A percentile compares a stretch with the other conserved stretches of the same genome.
These are phyloP conservation scores for Trachymyrmex septentrionalis DNA, from an alignment of 1,140 invertebrate genomes.

Conservation along the genomic window DNA sequence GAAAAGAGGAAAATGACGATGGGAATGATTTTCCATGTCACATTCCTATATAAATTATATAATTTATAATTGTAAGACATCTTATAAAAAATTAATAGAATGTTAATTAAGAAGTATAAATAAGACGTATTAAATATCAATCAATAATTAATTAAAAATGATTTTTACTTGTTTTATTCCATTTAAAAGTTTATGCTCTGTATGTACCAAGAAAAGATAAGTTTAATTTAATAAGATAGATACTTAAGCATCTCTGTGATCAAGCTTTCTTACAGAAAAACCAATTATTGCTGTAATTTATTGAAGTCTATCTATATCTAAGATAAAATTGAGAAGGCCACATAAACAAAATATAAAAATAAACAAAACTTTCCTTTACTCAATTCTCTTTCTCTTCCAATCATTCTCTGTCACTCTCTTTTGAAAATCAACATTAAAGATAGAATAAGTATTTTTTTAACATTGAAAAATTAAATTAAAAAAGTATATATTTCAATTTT, in stretches of 20 bases:
- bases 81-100: not conserved
- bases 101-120: not conserved
- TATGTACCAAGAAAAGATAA: not conserved
- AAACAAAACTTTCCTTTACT: not conserved
- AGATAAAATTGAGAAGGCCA: not conserved
- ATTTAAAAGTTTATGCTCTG: not conserved
- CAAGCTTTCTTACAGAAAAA: not conserved
- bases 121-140: not conserved
- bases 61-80: constrained; percentile 1
- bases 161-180: not conserved
- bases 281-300: not conserved
- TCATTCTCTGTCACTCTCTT: not conserved
- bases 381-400: not conserved
- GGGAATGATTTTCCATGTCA: not conserved
- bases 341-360: constrained; percentile 12
- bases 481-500: constrained; percentile 10
- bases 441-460: too few species aligned
- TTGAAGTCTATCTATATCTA: not conserved
- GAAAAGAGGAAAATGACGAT: not conserved
- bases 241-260: constrained; percentile 21
- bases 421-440: not conserved
- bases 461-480: not conserved
- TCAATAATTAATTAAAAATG: not conserved
- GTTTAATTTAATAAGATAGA: not conserved
- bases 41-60: not conserved